A percentile compares a stretch with the other conserved stretches of the same genome.
phyloP scores from a whole-genome alignment of 2,797 vertebrate species.

The Natrix natrix region DNA sequence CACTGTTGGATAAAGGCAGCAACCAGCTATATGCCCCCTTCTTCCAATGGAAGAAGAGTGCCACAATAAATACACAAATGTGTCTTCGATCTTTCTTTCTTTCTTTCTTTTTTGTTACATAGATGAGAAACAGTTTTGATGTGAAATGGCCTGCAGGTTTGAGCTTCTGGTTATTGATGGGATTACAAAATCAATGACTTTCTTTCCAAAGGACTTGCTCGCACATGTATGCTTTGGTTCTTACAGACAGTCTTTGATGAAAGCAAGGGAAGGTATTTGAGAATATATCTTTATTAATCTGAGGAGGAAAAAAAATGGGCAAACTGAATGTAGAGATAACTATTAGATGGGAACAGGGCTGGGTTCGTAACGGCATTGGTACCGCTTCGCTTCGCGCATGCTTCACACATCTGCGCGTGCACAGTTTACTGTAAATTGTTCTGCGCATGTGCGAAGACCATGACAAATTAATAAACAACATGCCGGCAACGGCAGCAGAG shows the following conservation, averaged over 20 bases:
- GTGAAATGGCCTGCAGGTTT: neutral
- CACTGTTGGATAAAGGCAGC: neutral
- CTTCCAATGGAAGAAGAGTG: neutral
- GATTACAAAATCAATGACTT: conserved; percentile 5
- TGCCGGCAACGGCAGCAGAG: no score
- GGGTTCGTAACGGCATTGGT: no score
- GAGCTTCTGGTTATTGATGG: neutral
- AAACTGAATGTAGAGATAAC: neutral
- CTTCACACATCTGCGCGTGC: no score
- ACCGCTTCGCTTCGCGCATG: no score
- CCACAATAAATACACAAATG: neutral
- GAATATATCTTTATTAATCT: conserved; percentile 17
- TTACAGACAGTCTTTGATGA: neutral
- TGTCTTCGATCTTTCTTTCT: neutral
- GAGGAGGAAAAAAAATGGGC: neutral
- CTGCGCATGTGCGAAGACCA: no score
- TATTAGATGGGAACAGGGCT: neutral
- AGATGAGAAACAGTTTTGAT: neutral
- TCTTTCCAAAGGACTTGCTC: neutral
- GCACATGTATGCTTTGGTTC: conserved; percentile 1
- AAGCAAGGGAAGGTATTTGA: neutral
- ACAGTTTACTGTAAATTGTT: no score
- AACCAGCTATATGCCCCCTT: neutral
- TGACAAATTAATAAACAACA: no score
- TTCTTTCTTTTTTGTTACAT: neutral